Evolutionary conservation across 2,113 vertebrate genomes (phyloP).

Genomic region (Notarius lentiginosus): DNA sequence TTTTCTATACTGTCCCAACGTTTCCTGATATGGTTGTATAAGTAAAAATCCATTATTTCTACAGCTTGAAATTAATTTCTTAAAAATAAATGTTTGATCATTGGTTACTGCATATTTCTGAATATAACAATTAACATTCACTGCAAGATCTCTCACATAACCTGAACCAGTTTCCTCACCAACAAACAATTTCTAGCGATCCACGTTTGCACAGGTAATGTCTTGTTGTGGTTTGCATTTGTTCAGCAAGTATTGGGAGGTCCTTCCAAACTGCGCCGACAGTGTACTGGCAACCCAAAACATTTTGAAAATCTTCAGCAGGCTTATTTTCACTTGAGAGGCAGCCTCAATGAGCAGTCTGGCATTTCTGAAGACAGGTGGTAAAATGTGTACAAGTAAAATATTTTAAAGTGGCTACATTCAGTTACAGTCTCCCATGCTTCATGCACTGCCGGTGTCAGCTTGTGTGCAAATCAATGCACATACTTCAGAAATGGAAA

Average conservation of each 20-base stretch:
- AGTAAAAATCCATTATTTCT: background rate
- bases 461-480: conserved; percentile 7
- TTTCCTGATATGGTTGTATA: too few species aligned
- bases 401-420: conserved; percentile 17
- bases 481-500: background rate
- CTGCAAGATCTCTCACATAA: background rate
- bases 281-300: conserved; percentile 12
- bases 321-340: conserved; percentile 20
- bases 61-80: background rate
- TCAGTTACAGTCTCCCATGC: conserved; percentile 5
- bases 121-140: background rate
- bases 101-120: background rate
- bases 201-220: conserved; percentile 3
- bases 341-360: conserved; percentile 1
- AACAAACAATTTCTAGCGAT: background rate
- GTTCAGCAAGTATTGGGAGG: background rate
- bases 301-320: conserved; percentile 12
- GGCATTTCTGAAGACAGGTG: conserved; percentile 26
- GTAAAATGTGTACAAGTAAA: conserved; percentile 27
- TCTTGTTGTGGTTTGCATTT: background rate
- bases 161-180: background rate
- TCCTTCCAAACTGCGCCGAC: background rate
- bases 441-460: background rate
- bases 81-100: background rate
- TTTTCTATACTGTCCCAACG: too few species aligned